phyloP scores from a whole-genome alignment of 2,888 invertebrate species.

The Melanargia galathea region DNA sequence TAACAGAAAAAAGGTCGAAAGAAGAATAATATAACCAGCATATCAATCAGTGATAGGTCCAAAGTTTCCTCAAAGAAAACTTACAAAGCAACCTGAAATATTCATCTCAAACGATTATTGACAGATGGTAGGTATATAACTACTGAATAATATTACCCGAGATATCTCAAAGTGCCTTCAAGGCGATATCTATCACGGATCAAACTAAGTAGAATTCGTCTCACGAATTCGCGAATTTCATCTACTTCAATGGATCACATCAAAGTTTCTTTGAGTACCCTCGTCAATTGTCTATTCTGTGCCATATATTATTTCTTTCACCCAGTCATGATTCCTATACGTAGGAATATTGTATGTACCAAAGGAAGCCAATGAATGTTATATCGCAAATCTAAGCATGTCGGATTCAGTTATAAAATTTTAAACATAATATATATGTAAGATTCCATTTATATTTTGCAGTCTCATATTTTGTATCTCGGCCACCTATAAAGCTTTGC shows the following conservation, averaged over 20 bases:
- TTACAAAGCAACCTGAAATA: conserved; percentile 16
- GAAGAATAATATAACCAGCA: not conserved
- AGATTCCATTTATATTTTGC: no score
- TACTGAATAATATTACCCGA: conserved; percentile 37
- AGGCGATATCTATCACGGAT: conserved; percentile 54
- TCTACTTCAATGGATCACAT: conserved; percentile 63
- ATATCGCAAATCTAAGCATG: not conserved
- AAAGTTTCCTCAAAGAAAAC: conserved; percentile 11
- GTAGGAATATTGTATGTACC: not conserved
- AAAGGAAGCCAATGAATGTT: not conserved
- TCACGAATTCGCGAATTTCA: conserved; percentile 61
- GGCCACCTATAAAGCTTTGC: no score
- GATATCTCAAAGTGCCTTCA: conserved; percentile 34
- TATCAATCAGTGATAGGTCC: conserved; percentile 10
- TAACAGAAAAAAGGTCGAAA: not conserved
- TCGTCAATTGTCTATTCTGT: conserved; percentile 63
- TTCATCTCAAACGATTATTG: conserved; percentile 27
- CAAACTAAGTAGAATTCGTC: conserved; percentile 59
- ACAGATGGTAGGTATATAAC: conserved; percentile 33
- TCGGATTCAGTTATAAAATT: not conserved
- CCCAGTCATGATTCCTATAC: conserved; percentile 11
- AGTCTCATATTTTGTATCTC: no score
- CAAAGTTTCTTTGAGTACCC: conserved; percentile 68
- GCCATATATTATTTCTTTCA: conserved; percentile 34
- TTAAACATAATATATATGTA: no score